A percentile compares a stretch with the other conserved stretches of the same genome.
Evolutionary conservation across 1,140 invertebrate genomes (phyloP).

Genomic region (Drosophila arawakana): DNA sequence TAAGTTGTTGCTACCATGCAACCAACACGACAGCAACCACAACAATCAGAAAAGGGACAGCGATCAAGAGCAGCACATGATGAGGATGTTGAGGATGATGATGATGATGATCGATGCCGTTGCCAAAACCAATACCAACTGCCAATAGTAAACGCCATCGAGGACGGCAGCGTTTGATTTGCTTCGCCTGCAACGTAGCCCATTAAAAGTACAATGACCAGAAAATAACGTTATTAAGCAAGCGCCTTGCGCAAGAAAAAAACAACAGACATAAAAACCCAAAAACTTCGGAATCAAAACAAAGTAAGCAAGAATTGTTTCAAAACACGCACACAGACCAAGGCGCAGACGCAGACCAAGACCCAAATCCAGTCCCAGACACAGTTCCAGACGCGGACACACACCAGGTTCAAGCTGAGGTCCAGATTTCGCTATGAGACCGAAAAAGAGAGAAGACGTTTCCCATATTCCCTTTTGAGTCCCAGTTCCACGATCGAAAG

Average conservation of each 20-base stretch:
- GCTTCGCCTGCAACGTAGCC: constrained; percentile 62
- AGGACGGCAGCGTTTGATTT: constrained; percentile 67
- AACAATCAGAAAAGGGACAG: constrained; percentile 48
- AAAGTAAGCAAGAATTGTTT: constrained; percentile 69
- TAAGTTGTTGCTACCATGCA: constrained; percentile 74
- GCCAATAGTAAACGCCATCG: constrained; percentile 40
- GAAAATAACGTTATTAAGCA: constrained; percentile 83
- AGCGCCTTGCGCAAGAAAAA: constrained; percentile 22
- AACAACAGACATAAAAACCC: constrained; percentile 50
- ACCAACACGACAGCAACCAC: constrained; percentile 42
- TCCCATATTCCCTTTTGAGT: constrained; percentile 23
- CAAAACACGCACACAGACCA: constrained; percentile 43
- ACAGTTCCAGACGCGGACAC: constrained; percentile 8
- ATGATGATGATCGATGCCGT: constrained; percentile 29
- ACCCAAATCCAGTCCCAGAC: constrained; percentile 8
- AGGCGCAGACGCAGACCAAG: neutral
- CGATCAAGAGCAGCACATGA: constrained; percentile 41
- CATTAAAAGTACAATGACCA: constrained; percentile 83
- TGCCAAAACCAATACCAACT: constrained; percentile 38
- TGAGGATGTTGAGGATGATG: constrained; percentile 29
- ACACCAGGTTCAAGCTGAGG: neutral
- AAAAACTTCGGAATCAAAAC: constrained; percentile 73
- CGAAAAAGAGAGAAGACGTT: neutral
- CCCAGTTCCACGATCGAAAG: constrained; percentile 65
- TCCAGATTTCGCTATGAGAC: constrained; percentile 6